A percentile compares a stretch with the other conserved stretches of the same genome.
These are phyloP conservation scores for Myocastor coypus DNA, from an alignment of 2,113 vertebrate genomes.

Conservation along the genomic window DNA sequence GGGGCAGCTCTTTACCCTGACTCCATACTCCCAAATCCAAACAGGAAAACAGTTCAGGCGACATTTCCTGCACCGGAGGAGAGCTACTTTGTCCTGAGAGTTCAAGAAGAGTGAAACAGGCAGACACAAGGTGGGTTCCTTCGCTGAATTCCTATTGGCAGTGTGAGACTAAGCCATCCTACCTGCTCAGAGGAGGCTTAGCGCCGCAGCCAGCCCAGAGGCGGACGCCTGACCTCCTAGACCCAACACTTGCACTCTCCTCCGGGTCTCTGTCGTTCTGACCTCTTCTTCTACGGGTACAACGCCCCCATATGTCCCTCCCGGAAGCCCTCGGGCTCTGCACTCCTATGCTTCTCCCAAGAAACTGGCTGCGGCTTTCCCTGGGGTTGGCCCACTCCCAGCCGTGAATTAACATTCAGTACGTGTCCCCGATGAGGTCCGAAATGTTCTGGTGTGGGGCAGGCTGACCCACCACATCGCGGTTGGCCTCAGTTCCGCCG, in stretches of 20 bases:
- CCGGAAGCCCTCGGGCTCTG: background rate
- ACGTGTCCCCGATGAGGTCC: background rate
- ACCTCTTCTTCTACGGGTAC: background rate
- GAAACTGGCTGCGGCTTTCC: background rate
- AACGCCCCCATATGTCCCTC: too few relatives aligned
- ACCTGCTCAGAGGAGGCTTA: background rate
- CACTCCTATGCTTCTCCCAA: background rate
- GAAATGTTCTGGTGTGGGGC: background rate
- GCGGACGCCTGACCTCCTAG: background rate
- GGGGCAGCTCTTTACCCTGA: too few relatives aligned
- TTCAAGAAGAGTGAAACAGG: background rate
- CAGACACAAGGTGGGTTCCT: too few relatives aligned
- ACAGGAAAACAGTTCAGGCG: background rate
- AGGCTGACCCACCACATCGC: background rate
- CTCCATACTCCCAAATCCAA: accelerated
- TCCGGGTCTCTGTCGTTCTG: background rate
- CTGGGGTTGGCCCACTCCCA: background rate
- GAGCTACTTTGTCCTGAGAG: background rate
- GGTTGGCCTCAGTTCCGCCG: background rate
- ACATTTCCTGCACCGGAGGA: background rate
- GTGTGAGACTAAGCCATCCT: background rate
- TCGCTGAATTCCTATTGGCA: background rate
- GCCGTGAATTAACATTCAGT: background rate
- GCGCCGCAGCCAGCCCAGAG: background rate
- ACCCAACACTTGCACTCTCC: background rate